Base-by-base conservation (phyloP, 2,888 invertebrate species). In the Biston betularia region DNA sequence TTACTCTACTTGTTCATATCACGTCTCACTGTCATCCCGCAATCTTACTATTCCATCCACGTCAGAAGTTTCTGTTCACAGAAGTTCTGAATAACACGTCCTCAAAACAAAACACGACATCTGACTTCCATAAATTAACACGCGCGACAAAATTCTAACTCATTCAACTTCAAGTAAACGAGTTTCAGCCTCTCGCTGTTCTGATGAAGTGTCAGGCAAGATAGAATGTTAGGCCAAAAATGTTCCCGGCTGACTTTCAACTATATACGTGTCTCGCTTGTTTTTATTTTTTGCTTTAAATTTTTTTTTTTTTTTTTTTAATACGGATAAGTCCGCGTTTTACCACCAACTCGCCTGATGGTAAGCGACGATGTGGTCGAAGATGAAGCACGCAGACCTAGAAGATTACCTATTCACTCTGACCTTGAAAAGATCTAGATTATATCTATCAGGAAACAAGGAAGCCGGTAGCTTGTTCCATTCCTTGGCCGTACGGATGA, bases 91-190 rank as follows among this genome's bases (percentile, higher is more conserved):
- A 63, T 24, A 54, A 73, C 74, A 76, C 69, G 73, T 72, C 56
- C 35, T 38, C 68, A 68, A 69, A 69, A 77, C 75, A 77, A 75
- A 76, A 74, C 75, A 72, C 62, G 75, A 74, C 71, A 54, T 68
- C 50, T 59, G 62, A 50, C 63, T 59, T 68, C 62, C 63, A 83
- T 81, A 83, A 83, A 84, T 85, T 82, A 84, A 80, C 77, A 74
- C 74, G 79, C 75, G 72, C 73, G 69, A 77, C 79, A 78, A 81
- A 82, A 81, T 78, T 77, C 77, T 78, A 82, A 82, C 79, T 79
- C 77, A 73, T 73, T 78, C 76, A 73, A 67, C 71, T 79, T 76
- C 73, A 60, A 65, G 72, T 69, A 77, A 76, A 77, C 76, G 77
- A 77, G 74, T 60, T 64, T 56, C 45, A 57, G 63, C 64, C 56